These are phyloP conservation scores for Malurus cyaneus DNA, from an alignment of 2,113 vertebrate species.

Conservation along the genomic window DNA sequence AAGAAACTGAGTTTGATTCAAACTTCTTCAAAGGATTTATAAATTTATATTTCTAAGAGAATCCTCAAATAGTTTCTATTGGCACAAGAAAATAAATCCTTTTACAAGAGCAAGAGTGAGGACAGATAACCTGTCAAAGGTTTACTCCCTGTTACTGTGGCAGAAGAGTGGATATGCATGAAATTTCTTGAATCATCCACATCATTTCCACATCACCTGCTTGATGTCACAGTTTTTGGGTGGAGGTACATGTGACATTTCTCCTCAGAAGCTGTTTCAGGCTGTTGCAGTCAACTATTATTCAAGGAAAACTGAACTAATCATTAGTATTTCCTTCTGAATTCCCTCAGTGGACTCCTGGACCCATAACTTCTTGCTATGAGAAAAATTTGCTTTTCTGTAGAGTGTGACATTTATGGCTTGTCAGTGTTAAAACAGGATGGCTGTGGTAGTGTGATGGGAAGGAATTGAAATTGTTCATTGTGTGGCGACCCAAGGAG, in stretches of 20 bases:
- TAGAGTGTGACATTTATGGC: background rate
- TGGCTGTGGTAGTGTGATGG: fast-evolving
- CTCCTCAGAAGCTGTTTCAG: background rate
- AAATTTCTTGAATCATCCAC: background rate
- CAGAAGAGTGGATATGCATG: background rate
- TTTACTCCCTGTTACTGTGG: background rate
- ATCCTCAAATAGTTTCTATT: background rate
- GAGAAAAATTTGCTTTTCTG: background rate
- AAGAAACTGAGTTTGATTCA: background rate
- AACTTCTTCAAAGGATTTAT: background rate
- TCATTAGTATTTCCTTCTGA: background rate
- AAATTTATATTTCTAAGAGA: background rate
- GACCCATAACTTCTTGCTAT: background rate
- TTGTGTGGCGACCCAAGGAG: fast-evolving
- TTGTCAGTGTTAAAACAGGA: background rate
- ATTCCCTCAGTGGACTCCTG: background rate
- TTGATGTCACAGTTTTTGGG: background rate
- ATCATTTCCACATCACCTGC: background rate
- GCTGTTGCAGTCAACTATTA: background rate
- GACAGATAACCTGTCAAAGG: background rate
- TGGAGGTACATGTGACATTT: background rate
- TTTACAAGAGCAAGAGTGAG: background rate
- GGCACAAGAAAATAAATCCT: background rate
- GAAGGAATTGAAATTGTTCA: background rate
- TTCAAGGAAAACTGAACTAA: background rate